phyloP scores from a whole-genome alignment of 2,113 vertebrate genomes.

The Misgurnus anguillicaudatus region DNA sequence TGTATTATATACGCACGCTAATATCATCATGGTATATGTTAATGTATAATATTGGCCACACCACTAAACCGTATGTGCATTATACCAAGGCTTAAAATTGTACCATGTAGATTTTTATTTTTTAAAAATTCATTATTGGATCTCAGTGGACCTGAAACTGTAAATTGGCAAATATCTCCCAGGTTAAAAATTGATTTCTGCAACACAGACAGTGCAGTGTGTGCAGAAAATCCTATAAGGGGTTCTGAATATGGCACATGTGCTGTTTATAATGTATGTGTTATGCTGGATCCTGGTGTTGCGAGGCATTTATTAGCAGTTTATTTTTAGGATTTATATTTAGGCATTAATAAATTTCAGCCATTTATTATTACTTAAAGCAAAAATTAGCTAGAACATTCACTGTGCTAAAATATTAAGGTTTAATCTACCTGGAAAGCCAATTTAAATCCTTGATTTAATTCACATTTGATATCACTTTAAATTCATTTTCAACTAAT shows the following conservation, averaged over 20 bases:
- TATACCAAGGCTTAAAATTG: background rate
- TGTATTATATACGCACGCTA: background rate
- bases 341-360: background rate
- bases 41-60: background rate
- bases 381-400: background rate
- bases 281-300: background rate
- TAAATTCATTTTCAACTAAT: background rate
- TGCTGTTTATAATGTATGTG: background rate
- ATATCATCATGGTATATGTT: background rate
- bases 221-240: background rate
- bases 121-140: background rate
- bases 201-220: background rate
- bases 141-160: background rate
- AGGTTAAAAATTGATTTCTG: background rate
- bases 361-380: slow-evolving; percentile 5
- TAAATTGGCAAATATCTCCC: background rate
- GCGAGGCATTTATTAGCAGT: background rate
- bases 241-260: background rate
- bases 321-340: slow-evolving; percentile 7
- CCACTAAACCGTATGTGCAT: background rate
- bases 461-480: background rate
- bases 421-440: background rate
- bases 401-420: background rate
- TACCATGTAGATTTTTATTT: background rate
- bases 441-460: background rate